A percentile compares a stretch with the other conserved stretches of the same genome.
These are phyloP conservation scores for Urocyon cinereoargenteus DNA, from an alignment of 2,797 vertebrate genomes.

Conservation along the genomic window DNA sequence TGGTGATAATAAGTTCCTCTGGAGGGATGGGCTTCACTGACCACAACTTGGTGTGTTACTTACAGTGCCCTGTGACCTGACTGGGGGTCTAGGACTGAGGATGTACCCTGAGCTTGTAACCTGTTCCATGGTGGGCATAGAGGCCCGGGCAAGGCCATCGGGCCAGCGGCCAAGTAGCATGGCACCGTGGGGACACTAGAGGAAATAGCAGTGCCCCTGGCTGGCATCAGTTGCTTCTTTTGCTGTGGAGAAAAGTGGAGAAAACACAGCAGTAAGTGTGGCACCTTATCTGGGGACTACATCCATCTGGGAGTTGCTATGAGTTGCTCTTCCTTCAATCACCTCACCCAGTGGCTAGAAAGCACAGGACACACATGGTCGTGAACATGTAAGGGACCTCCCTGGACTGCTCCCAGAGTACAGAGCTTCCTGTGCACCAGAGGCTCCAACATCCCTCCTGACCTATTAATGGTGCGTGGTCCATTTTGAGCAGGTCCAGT, in stretches of 20 bases:
- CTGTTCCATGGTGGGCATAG: neutral
- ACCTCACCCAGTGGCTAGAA: neutral
- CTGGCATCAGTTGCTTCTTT: neutral
- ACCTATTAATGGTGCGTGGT: fast-evolving
- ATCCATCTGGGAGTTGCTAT: neutral
- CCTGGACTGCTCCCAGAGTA: neutral
- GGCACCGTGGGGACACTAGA: neutral
- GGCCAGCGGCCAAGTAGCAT: neutral
- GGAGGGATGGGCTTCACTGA: neutral
- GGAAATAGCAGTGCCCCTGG: fast-evolving
- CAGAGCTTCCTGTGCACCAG: neutral
- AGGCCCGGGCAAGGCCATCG: neutral
- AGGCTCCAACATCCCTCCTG: neutral
- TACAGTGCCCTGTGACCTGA: neutral
- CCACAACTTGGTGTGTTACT: neutral
- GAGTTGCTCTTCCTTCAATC: neutral
- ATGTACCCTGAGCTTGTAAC: neutral
- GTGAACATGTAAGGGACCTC: fast-evolving
- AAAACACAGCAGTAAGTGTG: neutral
- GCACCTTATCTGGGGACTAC: neutral
- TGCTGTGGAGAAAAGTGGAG: neutral
- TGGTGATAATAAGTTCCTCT: neutral
- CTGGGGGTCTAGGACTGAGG: neutral
- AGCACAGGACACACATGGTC: neutral
- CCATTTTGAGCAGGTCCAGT: neutral